A percentile compares a stretch with the other conserved stretches of the same genome.
Evolutionary conservation across 2,113 vertebrate species (phyloP).

Genomic region (Kryptolebias marmoratus): DNA sequence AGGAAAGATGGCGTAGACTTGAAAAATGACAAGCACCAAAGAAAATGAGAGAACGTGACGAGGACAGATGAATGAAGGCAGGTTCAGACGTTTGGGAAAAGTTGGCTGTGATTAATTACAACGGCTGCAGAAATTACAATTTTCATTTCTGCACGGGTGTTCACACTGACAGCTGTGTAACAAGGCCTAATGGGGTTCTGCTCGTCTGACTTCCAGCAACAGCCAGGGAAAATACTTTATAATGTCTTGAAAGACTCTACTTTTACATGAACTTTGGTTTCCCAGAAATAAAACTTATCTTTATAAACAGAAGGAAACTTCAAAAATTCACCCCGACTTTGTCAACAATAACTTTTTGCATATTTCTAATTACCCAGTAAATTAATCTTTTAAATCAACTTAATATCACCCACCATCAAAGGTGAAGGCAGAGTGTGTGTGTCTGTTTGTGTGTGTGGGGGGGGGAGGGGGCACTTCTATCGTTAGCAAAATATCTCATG

Average conservation of each 20-base stretch:
- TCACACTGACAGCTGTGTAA: slow-evolving; percentile 64
- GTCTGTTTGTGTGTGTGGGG: no score
- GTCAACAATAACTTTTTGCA: no score
- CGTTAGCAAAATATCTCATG: no score
- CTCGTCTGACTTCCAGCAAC: slow-evolving; percentile 44
- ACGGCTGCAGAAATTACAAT: slow-evolving; percentile 55
- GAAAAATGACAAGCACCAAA: slow-evolving; percentile 33
- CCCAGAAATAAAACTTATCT: neutral
- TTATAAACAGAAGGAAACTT: no score
- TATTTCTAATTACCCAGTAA: no score
- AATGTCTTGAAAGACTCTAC: neutral
- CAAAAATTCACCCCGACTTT: no score
- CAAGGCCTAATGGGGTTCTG: slow-evolving; percentile 57
- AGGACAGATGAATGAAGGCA: slow-evolving; percentile 30
- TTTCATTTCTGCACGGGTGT: slow-evolving; percentile 60
- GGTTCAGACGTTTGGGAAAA: slow-evolving; percentile 37
- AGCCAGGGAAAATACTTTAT: neutral
- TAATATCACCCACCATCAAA: no score
- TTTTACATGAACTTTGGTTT: neutral
- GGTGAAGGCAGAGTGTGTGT: no score
- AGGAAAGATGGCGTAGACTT: slow-evolving; percentile 1
- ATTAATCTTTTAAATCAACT: no score
- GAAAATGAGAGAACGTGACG: slow-evolving; percentile 28
- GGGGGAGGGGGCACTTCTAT: no score
- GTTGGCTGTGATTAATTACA: slow-evolving; percentile 60